These are phyloP conservation scores for Catharus minimus DNA, from an alignment of 2,113 vertebrate genomes.

Conservation along the genomic window DNA sequence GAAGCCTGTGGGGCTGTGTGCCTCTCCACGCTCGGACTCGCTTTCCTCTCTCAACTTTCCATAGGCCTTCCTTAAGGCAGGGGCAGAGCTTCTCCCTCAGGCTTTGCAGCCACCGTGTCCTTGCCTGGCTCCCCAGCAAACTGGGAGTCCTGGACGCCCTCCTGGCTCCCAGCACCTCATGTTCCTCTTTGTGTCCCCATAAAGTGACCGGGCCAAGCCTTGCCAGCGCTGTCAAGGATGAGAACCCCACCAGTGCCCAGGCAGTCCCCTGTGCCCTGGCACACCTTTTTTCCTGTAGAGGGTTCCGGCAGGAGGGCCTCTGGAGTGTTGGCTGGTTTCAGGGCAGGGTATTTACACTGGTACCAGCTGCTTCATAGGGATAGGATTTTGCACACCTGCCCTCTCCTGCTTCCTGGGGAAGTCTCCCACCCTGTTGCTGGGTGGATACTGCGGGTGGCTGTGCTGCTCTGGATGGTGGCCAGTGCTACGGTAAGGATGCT, in stretches of 20 bases:
- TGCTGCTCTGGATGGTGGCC: neutral
- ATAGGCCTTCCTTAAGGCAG: neutral
- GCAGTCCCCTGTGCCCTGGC: neutral
- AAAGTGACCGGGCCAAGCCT: accelerated
- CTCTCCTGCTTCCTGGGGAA: accelerated
- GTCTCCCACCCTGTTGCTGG: neutral
- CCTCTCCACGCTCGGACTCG: accelerated
- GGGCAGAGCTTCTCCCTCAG: neutral
- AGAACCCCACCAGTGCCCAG: neutral
- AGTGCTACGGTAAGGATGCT: neutral
- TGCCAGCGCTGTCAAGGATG: accelerated
- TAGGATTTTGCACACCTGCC: neutral
- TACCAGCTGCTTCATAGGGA: neutral
- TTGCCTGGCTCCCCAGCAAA: neutral
- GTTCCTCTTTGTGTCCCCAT: neutral
- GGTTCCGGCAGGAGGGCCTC: neutral
- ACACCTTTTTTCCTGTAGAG: neutral
- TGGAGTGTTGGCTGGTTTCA: neutral
- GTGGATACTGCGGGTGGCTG: accelerated
- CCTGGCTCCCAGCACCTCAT: neutral
- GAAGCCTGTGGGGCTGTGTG: neutral
- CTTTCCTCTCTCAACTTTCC: neutral
- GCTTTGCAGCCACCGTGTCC: neutral
- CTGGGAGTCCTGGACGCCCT: neutral
- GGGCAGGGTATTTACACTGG: accelerated